Base-by-base conservation (phyloP, 2,888 invertebrate genomes). In the Keiferia lycopersicella region DNA sequence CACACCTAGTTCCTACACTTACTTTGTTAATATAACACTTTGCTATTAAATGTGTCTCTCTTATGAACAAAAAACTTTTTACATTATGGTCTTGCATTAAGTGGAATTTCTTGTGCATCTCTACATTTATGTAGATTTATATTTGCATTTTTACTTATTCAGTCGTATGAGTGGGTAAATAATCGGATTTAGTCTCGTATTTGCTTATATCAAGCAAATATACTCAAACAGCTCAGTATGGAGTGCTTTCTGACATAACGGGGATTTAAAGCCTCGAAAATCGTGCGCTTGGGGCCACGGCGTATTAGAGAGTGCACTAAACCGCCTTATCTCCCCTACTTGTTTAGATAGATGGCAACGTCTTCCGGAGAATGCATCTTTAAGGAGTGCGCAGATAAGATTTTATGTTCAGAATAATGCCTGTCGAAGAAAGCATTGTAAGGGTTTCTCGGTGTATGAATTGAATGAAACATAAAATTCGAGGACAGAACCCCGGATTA, bases 301-400 rank as follows among this genome's bases (percentile, higher is more conserved):
- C 69, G 75, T 80, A 80, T 80, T 79, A 80, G 74, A 77, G 74
- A 82, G 76, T 84, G 82, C 84, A 83, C 80, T 86, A 84, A 83
- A 83, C 80, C 80, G 74, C 67, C 82, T 86, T 87, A 86, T 86
- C 87, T 86, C 79, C 87, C 86, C 86, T 78, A 73, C 80, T 84
- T 83, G 80, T 83, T 81, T 81, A 84, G 83, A 85, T 84, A 84
- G 72, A 82, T 76, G 77, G 76, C 74, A 72, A 74, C 74, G 79
- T 76, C 82, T 85, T 86, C 83, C 84, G 81, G 79, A 80, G 78
- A 80, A 84, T 86, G 86, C 84, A 86, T 84, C 83, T 85, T 82
- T 79, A 78, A 82, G 79, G 78, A 82, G 75, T 74, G 75, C 68
- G 69, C 65, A 81, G 87, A 86, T 86, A 87, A 86, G 79, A 79